Percentiles rank a stretch among this genome's conserved stretches.
phyloP scores from a whole-genome alignment of 2,113 vertebrate species.

The Delphinapterus leucas region DNA sequence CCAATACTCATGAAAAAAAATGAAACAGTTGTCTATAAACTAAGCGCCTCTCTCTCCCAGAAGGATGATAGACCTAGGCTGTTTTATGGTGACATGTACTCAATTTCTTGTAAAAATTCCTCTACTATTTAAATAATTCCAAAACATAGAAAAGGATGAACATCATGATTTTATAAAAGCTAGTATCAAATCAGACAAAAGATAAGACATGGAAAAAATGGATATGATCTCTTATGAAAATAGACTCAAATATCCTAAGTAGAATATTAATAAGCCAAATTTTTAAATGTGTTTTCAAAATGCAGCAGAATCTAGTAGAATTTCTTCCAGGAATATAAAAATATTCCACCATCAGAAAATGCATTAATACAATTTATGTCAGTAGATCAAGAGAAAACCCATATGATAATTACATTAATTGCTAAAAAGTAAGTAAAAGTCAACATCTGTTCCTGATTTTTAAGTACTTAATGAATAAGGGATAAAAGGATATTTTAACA shows the following conservation, averaged over 20 bases:
- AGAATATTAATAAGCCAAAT: constrained; percentile 7
- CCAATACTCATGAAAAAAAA: neutral
- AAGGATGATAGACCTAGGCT: neutral
- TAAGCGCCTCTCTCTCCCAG: neutral
- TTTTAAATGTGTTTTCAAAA: neutral
- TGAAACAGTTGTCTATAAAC: neutral
- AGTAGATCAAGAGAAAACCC: neutral
- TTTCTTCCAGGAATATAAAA: neutral
- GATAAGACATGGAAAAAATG: neutral
- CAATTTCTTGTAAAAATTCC: neutral
- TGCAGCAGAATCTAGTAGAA: neutral
- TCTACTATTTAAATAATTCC: neutral
- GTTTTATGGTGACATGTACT: neutral
- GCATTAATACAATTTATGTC: neutral
- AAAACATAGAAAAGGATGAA: neutral
- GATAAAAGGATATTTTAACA: neutral
- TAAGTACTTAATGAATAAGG: neutral
- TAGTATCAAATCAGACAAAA: neutral
- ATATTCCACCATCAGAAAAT: neutral
- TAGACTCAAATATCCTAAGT: neutral
- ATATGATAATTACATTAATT: constrained; percentile 2
- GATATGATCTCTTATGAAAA: neutral
- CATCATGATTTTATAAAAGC: neutral
- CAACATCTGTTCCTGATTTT: constrained; percentile 2
- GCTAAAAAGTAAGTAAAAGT: neutral